phyloP scores from a whole-genome alignment of 2,888 invertebrate species.

The Tetramorium bicarinatum region DNA sequence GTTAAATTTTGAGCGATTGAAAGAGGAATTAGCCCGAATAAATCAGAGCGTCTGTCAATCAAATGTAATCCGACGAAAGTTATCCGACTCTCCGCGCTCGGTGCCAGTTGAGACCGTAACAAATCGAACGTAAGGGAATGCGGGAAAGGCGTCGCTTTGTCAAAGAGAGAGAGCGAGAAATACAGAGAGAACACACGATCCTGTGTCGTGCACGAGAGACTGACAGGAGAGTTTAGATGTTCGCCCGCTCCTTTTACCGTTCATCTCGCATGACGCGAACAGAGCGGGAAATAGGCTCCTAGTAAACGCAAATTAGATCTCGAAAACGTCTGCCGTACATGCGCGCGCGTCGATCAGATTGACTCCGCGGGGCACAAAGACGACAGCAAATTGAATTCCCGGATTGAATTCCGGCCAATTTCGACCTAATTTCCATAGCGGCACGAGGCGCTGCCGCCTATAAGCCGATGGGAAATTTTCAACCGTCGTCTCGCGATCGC shows the following conservation, averaged over 20 bases:
- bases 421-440: conserved; percentile 78
- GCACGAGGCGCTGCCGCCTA: conserved; percentile 14
- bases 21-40: background rate
- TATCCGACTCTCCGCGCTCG: background rate
- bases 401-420: conserved; percentile 80
- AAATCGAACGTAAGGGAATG: conserved; percentile 24
- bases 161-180: background rate
- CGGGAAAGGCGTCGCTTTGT: conserved; percentile 13
- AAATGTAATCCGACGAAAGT: background rate
- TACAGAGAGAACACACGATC: background rate
- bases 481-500: conserved; percentile 1
- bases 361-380: conserved; percentile 76
- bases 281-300: conserved; percentile 53
- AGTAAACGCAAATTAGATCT: conserved; percentile 82
- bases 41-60: background rate
- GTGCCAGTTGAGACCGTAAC: background rate
- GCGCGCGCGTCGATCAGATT: conserved; percentile 74
- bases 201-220: background rate
- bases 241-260: conserved; percentile 35
- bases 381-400: conserved; percentile 80
- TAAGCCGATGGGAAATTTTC: conserved; percentile 45
- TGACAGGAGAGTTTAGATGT: conserved; percentile 37
- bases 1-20: background rate
- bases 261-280: conserved; percentile 42
- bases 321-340: conserved; percentile 73